A percentile compares a stretch with the other conserved stretches of the same genome.
These are phyloP conservation scores for Microtus richardsoni DNA, from an alignment of 2,113 vertebrate genomes.

Conservation along the genomic window DNA sequence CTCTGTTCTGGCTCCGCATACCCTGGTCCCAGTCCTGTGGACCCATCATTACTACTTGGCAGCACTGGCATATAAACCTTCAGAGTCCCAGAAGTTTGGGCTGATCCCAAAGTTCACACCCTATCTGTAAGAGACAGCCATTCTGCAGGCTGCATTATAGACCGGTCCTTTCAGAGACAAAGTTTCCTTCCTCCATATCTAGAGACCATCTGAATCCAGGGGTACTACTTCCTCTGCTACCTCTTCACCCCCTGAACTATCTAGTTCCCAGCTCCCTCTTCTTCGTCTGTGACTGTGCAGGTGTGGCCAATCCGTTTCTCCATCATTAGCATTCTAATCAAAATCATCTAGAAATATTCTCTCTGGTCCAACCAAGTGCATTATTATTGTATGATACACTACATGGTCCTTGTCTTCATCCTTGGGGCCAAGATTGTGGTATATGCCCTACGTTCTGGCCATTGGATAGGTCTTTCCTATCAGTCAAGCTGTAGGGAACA, in stretches of 20 bases:
- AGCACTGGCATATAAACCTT: background rate
- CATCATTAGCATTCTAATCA: slow-evolving; percentile 88
- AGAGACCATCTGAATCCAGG: background rate
- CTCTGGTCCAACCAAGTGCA: slow-evolving; percentile 95
- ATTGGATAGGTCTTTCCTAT: slow-evolving; percentile 90
- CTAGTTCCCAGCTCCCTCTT: slow-evolving; percentile 69
- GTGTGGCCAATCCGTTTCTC: slow-evolving; percentile 92
- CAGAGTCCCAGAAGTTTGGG: background rate
- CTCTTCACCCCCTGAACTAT: background rate
- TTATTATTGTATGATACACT: slow-evolving; percentile 97
- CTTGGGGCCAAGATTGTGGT: slow-evolving; percentile 95
- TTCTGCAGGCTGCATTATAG: background rate
- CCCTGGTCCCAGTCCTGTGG: slow-evolving; percentile 19
- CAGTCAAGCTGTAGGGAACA: slow-evolving; percentile 89
- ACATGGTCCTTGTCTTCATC: slow-evolving; percentile 97
- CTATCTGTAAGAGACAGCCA: background rate
- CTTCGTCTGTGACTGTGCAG: slow-evolving; percentile 82
- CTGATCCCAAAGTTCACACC: background rate
- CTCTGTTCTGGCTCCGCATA: background rate
- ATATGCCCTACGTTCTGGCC: slow-evolving; percentile 93
- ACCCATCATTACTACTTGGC: background rate
- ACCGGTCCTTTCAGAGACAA: slow-evolving; percentile 10
- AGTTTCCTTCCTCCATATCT: background rate
- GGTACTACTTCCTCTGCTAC: background rate
- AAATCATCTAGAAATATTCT: slow-evolving; percentile 95